These are phyloP conservation scores for Oopsacas minuta DNA, from an alignment of 37 sponge, comb jelly and placozoan species.

Conservation along the genomic window DNA sequence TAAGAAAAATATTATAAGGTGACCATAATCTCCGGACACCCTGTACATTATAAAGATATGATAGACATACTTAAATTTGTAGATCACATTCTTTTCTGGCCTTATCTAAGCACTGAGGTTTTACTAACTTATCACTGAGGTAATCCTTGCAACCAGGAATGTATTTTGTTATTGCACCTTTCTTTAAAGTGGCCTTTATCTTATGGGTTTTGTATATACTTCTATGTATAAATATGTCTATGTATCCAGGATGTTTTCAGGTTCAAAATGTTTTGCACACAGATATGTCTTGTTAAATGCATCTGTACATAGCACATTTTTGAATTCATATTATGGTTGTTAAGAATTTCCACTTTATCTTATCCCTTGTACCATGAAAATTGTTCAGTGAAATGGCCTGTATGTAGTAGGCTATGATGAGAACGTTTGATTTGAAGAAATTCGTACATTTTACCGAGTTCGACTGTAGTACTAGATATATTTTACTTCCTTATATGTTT, in stretches of 20 bases:
- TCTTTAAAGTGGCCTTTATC: background rate
- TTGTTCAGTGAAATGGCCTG: conserved; percentile 17
- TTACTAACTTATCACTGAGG: background rate
- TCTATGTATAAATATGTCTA: background rate
- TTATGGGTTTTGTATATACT: background rate
- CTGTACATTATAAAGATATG: too few relatives aligned
- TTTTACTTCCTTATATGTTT: too few relatives aligned
- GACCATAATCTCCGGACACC: too few relatives aligned
- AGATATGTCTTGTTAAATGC: background rate
- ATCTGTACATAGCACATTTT: background rate
- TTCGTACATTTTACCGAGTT: too few relatives aligned
- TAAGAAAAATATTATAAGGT: too few relatives aligned
- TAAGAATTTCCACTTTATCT: background rate
- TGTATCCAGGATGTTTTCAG: conserved; percentile 11
- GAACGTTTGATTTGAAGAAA: too few relatives aligned
- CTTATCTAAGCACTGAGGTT: conserved; percentile 11
- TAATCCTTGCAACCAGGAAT: background rate
- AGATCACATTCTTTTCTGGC: conserved; percentile 10
- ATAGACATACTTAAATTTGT: background rate
- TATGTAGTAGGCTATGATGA: background rate
- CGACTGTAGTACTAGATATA: too few relatives aligned
- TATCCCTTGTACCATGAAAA: background rate
- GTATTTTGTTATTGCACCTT: conserved; percentile 17
- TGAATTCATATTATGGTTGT: background rate
- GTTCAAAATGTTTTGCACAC: background rate